These are phyloP conservation scores for Salvator merianae DNA, from an alignment of 2,113 vertebrate genomes.

Conservation along the genomic window DNA sequence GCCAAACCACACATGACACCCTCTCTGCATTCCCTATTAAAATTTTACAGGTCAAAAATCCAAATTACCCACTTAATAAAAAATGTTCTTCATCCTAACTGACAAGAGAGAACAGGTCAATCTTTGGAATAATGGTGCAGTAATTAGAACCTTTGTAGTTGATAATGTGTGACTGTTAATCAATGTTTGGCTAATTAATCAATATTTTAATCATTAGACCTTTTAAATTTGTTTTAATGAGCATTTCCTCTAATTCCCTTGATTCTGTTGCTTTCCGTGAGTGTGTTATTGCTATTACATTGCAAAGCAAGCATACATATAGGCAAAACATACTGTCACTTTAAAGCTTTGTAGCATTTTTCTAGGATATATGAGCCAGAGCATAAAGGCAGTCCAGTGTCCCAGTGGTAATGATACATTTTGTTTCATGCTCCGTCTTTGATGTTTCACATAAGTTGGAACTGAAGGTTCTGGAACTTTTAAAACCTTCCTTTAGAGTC, in stretches of 20 bases:
- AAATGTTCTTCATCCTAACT: slow-evolving; percentile 95
- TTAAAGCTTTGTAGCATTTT: slow-evolving; percentile 28
- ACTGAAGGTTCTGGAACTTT: background rate
- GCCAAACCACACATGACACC: slow-evolving; percentile 90
- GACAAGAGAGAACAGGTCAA: slow-evolving; percentile 92
- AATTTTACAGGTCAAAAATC: slow-evolving; percentile 99
- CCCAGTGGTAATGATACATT: slow-evolving; percentile 39
- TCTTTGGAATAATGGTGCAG: slow-evolving; percentile 87
- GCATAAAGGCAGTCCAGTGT: slow-evolving; percentile 21
- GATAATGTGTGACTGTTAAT: slow-evolving; percentile 98
- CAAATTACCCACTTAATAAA: slow-evolving; percentile 95
- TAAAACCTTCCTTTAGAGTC: background rate
- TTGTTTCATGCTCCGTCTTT: background rate
- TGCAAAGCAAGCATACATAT: slow-evolving; percentile 72
- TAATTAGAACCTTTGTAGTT: slow-evolving; percentile 95
- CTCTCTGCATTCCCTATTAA: slow-evolving; percentile 92
- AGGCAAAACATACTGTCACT: slow-evolving; percentile 26
- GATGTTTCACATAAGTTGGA: slow-evolving; percentile 30
- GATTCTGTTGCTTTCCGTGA: slow-evolving; percentile 79
- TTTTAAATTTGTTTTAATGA: slow-evolving; percentile 92
- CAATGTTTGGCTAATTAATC: slow-evolving; percentile 99
- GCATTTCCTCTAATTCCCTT: slow-evolving; percentile 93
- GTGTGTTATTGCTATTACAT: slow-evolving; percentile 83
- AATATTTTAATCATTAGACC: slow-evolving; percentile 99
- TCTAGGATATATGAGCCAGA: background rate